A percentile compares a stretch with the other conserved stretches of the same genome.
phyloP scores from a whole-genome alignment of 2,888 invertebrate species.

The Thyatira batis region DNA sequence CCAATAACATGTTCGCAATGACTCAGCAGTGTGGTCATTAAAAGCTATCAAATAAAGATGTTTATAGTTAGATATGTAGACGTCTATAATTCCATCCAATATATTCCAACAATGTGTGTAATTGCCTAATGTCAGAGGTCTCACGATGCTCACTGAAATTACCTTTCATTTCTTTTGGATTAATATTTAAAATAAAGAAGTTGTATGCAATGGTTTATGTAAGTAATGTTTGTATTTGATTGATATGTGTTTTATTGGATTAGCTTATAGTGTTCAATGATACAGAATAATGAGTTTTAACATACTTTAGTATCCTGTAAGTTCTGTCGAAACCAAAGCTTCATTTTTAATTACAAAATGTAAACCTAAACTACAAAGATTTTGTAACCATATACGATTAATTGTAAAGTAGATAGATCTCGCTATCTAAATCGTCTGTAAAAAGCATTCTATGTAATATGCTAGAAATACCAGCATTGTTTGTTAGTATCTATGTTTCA shows the following conservation, averaged over 20 bases:
- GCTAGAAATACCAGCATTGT: too few relatives aligned
- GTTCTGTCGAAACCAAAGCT: neutral
- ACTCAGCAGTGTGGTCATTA: slow-evolving; percentile 29
- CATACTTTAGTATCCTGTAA: neutral
- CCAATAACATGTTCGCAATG: slow-evolving; percentile 15
- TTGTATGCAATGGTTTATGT: slow-evolving; percentile 17
- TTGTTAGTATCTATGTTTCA: too few relatives aligned
- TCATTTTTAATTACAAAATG: too few relatives aligned
- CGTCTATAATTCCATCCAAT: slow-evolving; percentile 41
- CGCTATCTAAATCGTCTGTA: too few relatives aligned
- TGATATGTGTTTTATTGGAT: neutral
- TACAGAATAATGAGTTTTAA: neutral
- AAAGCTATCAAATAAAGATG: slow-evolving; percentile 37
- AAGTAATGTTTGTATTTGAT: neutral
- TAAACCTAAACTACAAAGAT: too few relatives aligned
- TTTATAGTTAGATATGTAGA: slow-evolving; percentile 26
- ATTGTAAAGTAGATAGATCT: too few relatives aligned
- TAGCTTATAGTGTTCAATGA: neutral
- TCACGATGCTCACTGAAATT: slow-evolving; percentile 6
- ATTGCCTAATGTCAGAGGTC: slow-evolving; percentile 62
- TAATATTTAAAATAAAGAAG: slow-evolving; percentile 35
- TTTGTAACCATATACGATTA: too few relatives aligned
- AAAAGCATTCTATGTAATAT: too few relatives aligned
- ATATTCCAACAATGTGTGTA: slow-evolving; percentile 50
- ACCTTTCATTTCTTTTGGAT: slow-evolving; percentile 33